Evolutionary conservation across 2,888 invertebrate species (phyloP), one percentile per base, ranked within the genome.

Genomic region (Melipona beecheii): DNA sequence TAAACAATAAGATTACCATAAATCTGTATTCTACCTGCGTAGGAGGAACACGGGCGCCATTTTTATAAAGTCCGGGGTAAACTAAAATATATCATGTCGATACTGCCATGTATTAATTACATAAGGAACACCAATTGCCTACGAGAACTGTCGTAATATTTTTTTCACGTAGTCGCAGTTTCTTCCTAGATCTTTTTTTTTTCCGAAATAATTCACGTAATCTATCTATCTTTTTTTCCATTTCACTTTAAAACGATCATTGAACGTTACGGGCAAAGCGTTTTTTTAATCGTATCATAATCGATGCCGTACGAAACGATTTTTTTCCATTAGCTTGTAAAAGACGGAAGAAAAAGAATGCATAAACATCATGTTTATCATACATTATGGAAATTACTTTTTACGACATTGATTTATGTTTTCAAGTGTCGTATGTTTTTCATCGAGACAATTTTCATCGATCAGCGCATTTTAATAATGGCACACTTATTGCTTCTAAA

Each of bases 81-180:
- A 83, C 75, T 78, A 91, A 87, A 83, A 74, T 90, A 92, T 93
- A 93, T 93, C 91, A 92, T 86, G 89, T 91, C 89, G 87, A 93
- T 92, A 93, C 93, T 94, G 93, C 93, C 93, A 93, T 92, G 90
- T 89, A 90, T 24, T 76, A 76, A 70, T n/a, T 76, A 70, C 62
- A 84, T 91, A 92, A 92, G 92, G 91, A 87, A 89, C 84, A 90
- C 85, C 89, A 80, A 90, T 93, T 91, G 91, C 90, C 89, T 92
- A 92, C 87, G 88, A 89, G 86, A 81, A 62, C 66, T 66, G 43
- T 81, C 31, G 43, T 75, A 19, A 70, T 15, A 65, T 17, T 43
- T 64, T 36, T 54, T 6, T 70, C 65, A 43, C 27, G 19, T 66
- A 9, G 6, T 60, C 54, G 21, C 49, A 24, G 36, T 70, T 27